Percentiles rank a stretch among this genome's conserved stretches.
Evolutionary conservation across 2,888 invertebrate genomes (phyloP).

Genomic region (Horisme vitalbata): DNA sequence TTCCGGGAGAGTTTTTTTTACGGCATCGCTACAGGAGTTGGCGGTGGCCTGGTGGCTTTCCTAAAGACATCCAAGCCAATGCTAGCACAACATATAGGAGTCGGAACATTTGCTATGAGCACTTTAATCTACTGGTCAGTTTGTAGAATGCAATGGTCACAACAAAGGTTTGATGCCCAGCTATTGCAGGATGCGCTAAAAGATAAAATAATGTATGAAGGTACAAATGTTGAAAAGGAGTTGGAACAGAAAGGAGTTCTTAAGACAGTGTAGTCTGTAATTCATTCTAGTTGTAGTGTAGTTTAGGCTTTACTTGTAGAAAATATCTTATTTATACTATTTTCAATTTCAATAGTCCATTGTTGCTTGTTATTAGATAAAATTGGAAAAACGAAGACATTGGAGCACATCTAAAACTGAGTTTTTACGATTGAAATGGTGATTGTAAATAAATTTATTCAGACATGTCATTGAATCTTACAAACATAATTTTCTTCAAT

Average conservation of each 20-base stretch:
- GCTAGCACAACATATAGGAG: conserved; percentile 85
- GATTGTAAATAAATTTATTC: no score
- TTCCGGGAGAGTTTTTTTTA: conserved; percentile 90
- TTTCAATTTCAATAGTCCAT: no score
- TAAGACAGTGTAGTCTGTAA: conserved; percentile 57
- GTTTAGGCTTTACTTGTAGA: no score
- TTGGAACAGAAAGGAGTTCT: conserved; percentile 68
- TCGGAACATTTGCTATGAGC: conserved; percentile 85
- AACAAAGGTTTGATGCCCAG: conserved; percentile 85
- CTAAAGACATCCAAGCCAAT: conserved; percentile 87
- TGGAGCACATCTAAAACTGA: no score
- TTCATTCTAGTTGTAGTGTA: background rate
- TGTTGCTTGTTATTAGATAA: no score
- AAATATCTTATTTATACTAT: no score
- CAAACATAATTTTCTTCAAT: no score
- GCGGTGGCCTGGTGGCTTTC: conserved; percentile 86
- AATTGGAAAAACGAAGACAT: no score
- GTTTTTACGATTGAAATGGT: no score
- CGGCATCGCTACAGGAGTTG: conserved; percentile 88
- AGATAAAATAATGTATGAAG: conserved; percentile 84
- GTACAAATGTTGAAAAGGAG: conserved; percentile 80
- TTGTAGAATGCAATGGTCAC: conserved; percentile 87
- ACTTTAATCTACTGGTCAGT: conserved; percentile 87
- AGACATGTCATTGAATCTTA: no score
- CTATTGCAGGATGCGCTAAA: conserved; percentile 84